Evolutionary conservation across 2,797 vertebrate genomes (phyloP), one percentile per base, ranked within the genome.

Genomic region (Eospalax fontanierii): DNA sequence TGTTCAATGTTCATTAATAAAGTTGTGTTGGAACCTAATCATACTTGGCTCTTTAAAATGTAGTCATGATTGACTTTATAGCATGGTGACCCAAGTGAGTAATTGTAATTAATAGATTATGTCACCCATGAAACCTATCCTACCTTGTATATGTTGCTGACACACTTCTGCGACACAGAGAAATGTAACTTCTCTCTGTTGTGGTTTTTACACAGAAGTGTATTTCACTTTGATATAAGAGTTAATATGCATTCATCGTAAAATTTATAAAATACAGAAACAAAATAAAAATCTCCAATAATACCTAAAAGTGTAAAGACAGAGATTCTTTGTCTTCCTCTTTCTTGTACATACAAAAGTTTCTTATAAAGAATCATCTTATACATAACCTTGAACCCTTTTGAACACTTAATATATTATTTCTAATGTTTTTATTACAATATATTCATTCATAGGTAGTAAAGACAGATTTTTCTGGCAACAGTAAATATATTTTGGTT

Each of bases 181-280:
- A 81, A 76, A 65, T 92, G 35, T 71, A 43, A 43, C 24, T 92
- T 61, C 21, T 14, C 6, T 90, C 33, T 84, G 8, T 30, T 89
- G 4, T 54, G 8, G 46, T 59, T 87, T 91, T 93, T 83, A 33
- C 78, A 81, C 70, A 61, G 61, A 24, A 35, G 1, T 15, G 0
- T 66, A 40, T 65, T 65, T 87, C 82, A 57, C 35, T 95, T 19
- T 71, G 30, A 83, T 66, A n/a, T 28, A 9, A 71, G 68, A 74
- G 43, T 75, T 76, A 70, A 90, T 46, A 61, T 40, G 3, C 33
- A 87, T 84, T 75, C 30, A n/a, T 59, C 88, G 54, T 28, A 79
- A 43, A 57, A 40, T 66, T 63, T 85, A 26, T 57, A 80, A 85
- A 92, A 59, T 57, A 57, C 10, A 89, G 57, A 92, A 82, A 73